Base-by-base conservation (phyloP, 2,888 invertebrate species). In the Orthosia gothica region DNA sequence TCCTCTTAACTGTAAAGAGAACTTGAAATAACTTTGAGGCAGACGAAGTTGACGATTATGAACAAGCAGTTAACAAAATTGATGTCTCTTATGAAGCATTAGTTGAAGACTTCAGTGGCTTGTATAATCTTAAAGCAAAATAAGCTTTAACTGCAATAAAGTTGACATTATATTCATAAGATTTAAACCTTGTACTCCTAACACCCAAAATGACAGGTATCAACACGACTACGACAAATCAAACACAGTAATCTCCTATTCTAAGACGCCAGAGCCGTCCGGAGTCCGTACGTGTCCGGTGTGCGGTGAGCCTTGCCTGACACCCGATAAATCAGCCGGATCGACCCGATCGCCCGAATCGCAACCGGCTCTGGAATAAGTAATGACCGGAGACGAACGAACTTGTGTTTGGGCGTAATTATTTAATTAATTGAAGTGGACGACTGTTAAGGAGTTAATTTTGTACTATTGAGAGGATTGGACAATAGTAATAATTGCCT, bases 251-350 rank as follows among this genome's bases (percentile, higher is more conserved):
- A 90, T 89, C 88, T 89, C 88, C 63, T 57, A 84, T 83, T 82
- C 87, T 86, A 89, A 91, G 91, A 91, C 86, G 81, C 86, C 87
- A 82, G 79, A 86, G 81, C 90, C 85, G 89, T 80, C 83, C 76
- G 54, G 71, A 81, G 81, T 82, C 86, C 85, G 82, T 80, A 82
- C 83, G 76, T 83, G 86, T 87, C 83, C 74, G 59, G 69, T 70
- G 81, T 82, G 82, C 76, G 79, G 82, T 75, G 85, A 83, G 81
- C 73, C 76, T 52, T 66, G 70, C 63, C 79, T 87, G 93, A 92
- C 93, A 89, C 84, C 89, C 92, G 89, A 94, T 93, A 94, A 94
- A 94, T 94, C 94, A 93, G 87, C 71, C 89, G 81, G 85, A 76
- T 87, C 81, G 87, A 82, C 86, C 88, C 89, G 76, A 75, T 86